Evolutionary conservation across 2,888 invertebrate genomes (phyloP).

Genomic region (Steromphala cineraria): DNA sequence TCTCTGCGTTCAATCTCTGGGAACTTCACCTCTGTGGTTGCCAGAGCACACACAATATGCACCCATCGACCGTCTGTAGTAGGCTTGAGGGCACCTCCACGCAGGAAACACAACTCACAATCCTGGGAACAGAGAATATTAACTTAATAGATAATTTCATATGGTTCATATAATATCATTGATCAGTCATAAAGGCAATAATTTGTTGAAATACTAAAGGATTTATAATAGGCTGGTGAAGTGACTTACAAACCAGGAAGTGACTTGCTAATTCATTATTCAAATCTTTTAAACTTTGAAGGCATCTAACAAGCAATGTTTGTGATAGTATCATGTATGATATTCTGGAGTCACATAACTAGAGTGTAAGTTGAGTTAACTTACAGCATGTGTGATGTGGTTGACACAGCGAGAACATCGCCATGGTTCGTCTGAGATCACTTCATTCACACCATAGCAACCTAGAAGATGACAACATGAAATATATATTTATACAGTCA

Average conservation of each 20-base stretch:
- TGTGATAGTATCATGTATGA: too few relatives aligned
- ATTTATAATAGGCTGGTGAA: too few relatives aligned
- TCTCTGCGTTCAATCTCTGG: constrained; percentile 66
- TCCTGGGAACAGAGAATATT: constrained; percentile 51
- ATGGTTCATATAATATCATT: too few relatives aligned
- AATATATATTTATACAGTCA: too few relatives aligned
- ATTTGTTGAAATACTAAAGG: too few relatives aligned
- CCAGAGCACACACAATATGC: constrained; percentile 75
- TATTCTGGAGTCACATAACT: too few relatives aligned
- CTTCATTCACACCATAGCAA: constrained; percentile 67
- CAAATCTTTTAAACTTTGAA: too few relatives aligned
- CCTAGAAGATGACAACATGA: constrained; percentile 50
- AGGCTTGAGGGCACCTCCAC: constrained; percentile 76
- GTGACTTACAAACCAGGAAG: too few relatives aligned
- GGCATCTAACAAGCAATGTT: too few relatives aligned
- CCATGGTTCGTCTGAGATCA: constrained; percentile 48
- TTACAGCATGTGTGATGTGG: constrained; percentile 51
- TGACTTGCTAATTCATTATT: too few relatives aligned
- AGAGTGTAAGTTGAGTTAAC: neutral
- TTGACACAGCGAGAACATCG: constrained; percentile 60
- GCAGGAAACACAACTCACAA: constrained; percentile 79
- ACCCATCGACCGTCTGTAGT: constrained; percentile 75
- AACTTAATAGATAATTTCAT: too few relatives aligned
- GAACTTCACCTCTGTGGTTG: constrained; percentile 73
- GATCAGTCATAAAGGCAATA: too few relatives aligned